A percentile compares a stretch with the other conserved stretches of the same genome.
phyloP scores from a whole-genome alignment of 2,888 invertebrate genomes.

The Trissolcus brochymenae region DNA sequence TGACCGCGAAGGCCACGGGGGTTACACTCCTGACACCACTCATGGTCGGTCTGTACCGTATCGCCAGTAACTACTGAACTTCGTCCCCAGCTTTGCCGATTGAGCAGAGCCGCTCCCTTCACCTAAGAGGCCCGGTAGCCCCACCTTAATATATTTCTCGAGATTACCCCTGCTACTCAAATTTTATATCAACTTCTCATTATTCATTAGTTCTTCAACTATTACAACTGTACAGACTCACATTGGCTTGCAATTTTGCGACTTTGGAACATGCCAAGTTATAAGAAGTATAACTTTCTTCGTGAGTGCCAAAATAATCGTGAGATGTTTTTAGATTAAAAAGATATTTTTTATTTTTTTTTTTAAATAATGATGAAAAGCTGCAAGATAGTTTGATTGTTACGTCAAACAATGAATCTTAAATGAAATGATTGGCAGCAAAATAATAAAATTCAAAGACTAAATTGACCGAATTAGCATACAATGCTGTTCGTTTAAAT shows the following conservation, averaged over 20 bases:
- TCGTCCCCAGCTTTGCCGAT: constrained; percentile 60
- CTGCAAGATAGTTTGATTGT: no score
- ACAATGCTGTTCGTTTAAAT: constrained; percentile 25
- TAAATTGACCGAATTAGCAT: constrained; percentile 12
- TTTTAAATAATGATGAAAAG: no score
- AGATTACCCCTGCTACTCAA: constrained; percentile 53
- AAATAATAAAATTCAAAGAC: no score
- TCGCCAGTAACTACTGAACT: constrained; percentile 74
- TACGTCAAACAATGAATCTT: no score
- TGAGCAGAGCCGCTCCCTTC: constrained; percentile 67
- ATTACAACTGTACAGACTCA: no score
- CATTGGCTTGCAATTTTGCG: no score
- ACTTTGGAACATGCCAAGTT: no score
- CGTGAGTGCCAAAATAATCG: no score
- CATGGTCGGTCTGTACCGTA: constrained; percentile 62
- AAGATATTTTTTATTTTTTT: no score
- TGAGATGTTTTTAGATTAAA: no score
- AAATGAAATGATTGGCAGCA: no score
- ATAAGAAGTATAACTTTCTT: no score
- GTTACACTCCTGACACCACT: constrained; percentile 66
- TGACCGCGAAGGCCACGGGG: constrained; percentile 68
- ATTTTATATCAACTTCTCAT: constrained; percentile 50
- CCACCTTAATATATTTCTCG: constrained; percentile 59
- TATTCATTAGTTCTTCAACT: constrained; percentile 16
- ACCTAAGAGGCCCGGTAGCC: constrained; percentile 60